These are phyloP conservation scores for Alfaro cultratus DNA, from an alignment of 2,797 vertebrate species.

Conservation along the genomic window DNA sequence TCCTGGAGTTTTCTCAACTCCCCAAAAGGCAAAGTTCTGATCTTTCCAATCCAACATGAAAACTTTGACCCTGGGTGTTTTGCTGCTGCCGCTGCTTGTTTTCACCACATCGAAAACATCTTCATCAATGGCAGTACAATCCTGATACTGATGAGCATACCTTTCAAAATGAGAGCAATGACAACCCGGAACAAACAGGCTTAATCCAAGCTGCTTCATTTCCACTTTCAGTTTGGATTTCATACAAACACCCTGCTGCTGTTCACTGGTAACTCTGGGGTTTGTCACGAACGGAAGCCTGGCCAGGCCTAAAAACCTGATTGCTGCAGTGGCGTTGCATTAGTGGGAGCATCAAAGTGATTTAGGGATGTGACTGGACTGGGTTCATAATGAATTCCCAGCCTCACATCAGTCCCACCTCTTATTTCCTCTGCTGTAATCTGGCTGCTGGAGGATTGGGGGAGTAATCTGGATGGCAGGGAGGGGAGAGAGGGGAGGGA, in stretches of 20 bases:
- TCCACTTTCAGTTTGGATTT: background rate
- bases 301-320: constrained; percentile 29
- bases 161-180: background rate
- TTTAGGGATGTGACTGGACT: constrained; percentile 60
- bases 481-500: constrained; percentile 20
- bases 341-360: constrained; percentile 16
- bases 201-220: background rate
- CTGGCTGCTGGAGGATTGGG: constrained; percentile 66
- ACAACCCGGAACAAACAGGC: too few species aligned
- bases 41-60: background rate
- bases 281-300: constrained; percentile 1
- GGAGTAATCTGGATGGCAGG: constrained; percentile 62
- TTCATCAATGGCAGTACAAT: background rate
- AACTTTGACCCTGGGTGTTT: too few species aligned
- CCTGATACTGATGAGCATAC: too few species aligned
- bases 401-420: constrained; percentile 65
- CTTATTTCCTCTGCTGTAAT: constrained; percentile 71
- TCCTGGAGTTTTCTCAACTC: background rate
- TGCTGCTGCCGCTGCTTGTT: background rate
- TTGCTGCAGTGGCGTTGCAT: constrained; percentile 27
- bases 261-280: background rate
- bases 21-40: background rate
- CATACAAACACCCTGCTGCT: background rate
- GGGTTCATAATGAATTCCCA: constrained; percentile 67
- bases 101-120: background rate